phyloP scores from a whole-genome alignment of 2,888 invertebrate species.

The Leptinotarsa rubiginosa region DNA sequence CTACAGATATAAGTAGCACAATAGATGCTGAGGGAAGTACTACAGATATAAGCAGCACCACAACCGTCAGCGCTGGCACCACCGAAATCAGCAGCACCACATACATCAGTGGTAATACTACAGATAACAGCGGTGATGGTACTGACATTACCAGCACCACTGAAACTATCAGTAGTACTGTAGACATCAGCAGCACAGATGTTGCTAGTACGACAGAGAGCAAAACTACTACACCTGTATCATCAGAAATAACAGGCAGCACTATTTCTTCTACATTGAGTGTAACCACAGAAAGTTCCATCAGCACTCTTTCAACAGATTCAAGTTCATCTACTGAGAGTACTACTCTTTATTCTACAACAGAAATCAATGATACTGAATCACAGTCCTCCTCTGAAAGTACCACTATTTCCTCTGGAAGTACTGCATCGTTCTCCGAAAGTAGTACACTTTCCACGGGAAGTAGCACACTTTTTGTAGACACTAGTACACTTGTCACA shows the following conservation, averaged over 20 bases:
- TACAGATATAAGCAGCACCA: too few species aligned
- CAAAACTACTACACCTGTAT: neutral
- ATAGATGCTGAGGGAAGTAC: neutral
- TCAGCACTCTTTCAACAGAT: slow-evolving; percentile 26
- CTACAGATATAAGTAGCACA: too few species aligned
- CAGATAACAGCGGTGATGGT: neutral
- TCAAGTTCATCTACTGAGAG: slow-evolving; percentile 28
- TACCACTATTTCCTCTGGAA: neutral
- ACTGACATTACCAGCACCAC: too few species aligned
- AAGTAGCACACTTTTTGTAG: slow-evolving; percentile 2
- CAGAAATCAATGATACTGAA: slow-evolving; percentile 34
- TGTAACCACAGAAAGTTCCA: slow-evolving; percentile 19
- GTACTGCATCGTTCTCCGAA: slow-evolving; percentile 9
- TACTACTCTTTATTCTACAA: slow-evolving; percentile 24
- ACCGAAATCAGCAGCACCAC: too few species aligned
- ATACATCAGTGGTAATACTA: neutral
- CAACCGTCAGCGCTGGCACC: too few species aligned
- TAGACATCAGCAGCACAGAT: neutral
- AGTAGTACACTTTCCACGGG: slow-evolving; percentile 19
- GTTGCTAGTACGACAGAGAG: slow-evolving; percentile 5
- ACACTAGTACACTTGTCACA: neutral
- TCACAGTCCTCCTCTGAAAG: neutral
- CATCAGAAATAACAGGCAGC: slow-evolving; percentile 34
- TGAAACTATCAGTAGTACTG: neutral
- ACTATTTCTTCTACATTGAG: slow-evolving; percentile 19